Conservation (phyloP, 2,888 invertebrate genomes). For the Drymonia ruficornis region DNA sequence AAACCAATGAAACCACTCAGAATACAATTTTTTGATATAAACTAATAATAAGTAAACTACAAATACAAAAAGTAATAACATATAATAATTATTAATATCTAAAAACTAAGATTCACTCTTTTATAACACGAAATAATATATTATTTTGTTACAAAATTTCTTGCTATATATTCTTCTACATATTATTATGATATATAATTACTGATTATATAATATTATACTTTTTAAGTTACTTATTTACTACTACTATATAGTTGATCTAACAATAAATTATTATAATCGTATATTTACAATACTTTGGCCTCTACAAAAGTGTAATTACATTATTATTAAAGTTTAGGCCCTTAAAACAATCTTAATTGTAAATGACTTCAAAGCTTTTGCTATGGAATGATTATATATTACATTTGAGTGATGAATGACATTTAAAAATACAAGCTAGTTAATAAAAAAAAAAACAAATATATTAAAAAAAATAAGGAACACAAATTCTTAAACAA, state of each 20-base stretch:
- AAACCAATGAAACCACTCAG: too few species aligned
- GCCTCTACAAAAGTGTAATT: slow-evolving; percentile 36
- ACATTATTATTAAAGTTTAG: slow-evolving; percentile 26
- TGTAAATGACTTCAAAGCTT: slow-evolving; percentile 25
- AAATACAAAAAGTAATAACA: too few species aligned
- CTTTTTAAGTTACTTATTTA: neutral
- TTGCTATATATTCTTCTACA: neutral
- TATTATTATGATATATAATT: neutral
- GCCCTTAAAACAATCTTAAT: slow-evolving; percentile 29
- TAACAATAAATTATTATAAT: slow-evolving; percentile 28
- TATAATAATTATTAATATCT: too few species aligned
- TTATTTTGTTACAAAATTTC: neutral
- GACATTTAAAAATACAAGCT: neutral
- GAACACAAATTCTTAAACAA: too few species aligned
- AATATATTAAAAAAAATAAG: neutral
- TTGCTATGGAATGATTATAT: slow-evolving; percentile 40
- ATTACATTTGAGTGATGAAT: slow-evolving; percentile 9
- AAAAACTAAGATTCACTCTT: too few species aligned
- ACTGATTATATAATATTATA: neutral
- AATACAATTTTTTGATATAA: too few species aligned
- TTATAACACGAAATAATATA: neutral
- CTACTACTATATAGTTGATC: slow-evolving; percentile 1
- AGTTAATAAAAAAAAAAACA: neutral
- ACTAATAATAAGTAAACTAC: too few species aligned
- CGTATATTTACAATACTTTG: slow-evolving; percentile 47